Conservation (phyloP, 2,888 invertebrate genomes). For the Chrysolina americana region DNA sequence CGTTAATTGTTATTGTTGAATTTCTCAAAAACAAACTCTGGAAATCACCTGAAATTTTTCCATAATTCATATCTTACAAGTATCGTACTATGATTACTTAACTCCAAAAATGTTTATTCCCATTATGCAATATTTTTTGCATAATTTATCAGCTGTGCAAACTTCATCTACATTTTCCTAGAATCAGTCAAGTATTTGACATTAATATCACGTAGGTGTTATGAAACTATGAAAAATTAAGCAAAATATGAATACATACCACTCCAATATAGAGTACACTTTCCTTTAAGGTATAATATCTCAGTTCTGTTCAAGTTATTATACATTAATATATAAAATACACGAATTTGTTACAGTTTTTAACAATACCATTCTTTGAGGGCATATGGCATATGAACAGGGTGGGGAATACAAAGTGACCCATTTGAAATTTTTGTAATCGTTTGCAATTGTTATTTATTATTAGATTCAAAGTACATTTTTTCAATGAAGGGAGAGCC, state of each 20-base stretch:
- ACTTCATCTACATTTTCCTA: constrained; percentile 62
- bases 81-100: constrained; percentile 34
- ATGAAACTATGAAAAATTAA: constrained; percentile 52
- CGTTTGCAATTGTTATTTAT: too few species aligned
- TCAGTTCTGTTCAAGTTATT: constrained; percentile 63
- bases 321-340: constrained; percentile 68
- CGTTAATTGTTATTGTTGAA: neutral
- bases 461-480: too few species aligned
- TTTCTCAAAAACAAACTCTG: constrained; percentile 35
- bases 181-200: constrained; percentile 66
- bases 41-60: constrained; percentile 26
- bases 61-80: constrained; percentile 31
- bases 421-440: too few species aligned
- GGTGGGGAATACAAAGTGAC: too few species aligned
- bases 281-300: constrained; percentile 62
- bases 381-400: constrained; percentile 7
- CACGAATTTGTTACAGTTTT: constrained; percentile 63
- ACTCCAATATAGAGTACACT: constrained; percentile 61
- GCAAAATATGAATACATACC: constrained; percentile 56
- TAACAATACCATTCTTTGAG: constrained; percentile 51
- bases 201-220: constrained; percentile 66
- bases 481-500: too few species aligned
- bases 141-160: constrained; percentile 64
- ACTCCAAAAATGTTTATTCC: constrained; percentile 33
- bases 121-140: constrained; percentile 59